Percentiles rank a stretch among this genome's conserved stretches.
Conservation (phyloP, 2,113 vertebrate genomes). For the Narcine bancroftii region DNA sequence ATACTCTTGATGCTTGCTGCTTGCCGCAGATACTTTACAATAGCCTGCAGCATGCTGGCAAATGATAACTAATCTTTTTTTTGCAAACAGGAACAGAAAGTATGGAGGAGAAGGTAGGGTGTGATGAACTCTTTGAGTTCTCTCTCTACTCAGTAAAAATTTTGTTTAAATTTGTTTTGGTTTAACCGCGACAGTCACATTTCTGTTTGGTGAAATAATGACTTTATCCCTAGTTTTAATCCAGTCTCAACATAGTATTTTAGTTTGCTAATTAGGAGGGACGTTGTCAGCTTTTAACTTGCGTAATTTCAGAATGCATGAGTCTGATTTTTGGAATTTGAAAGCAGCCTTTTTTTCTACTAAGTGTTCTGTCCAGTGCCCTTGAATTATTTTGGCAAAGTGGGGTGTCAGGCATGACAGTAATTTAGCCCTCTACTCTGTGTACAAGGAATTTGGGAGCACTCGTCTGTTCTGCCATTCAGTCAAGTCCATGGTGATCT, state of each 20-base stretch:
- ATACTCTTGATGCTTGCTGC: background rate
- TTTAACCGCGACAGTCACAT: background rate
- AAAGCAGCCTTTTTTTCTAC: background rate
- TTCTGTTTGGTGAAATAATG: background rate
- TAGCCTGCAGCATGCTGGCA: background rate
- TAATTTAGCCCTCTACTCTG: background rate
- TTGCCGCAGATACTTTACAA: background rate
- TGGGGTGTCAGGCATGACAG: background rate
- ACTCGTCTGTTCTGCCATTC: background rate
- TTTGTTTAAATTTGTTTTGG: background rate
- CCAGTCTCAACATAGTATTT: background rate
- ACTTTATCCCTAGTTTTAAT: background rate
- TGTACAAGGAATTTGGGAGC: background rate
- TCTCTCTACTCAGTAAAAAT: background rate
- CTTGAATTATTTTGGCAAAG: background rate
- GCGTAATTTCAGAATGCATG: background rate
- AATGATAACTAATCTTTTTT: background rate
- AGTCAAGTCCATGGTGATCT: background rate
- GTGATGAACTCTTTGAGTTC: background rate
- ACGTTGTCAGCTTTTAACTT: background rate
- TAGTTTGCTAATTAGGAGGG: constrained; percentile 20
- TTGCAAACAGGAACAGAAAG: background rate
- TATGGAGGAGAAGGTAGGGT: background rate
- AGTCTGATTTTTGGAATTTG: background rate
- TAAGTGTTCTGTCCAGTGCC: background rate